A percentile compares a stretch with the other conserved stretches of the same genome.
Evolutionary conservation across 2,113 vertebrate genomes (phyloP).

Genomic region (Xiphophorus hellerii): DNA sequence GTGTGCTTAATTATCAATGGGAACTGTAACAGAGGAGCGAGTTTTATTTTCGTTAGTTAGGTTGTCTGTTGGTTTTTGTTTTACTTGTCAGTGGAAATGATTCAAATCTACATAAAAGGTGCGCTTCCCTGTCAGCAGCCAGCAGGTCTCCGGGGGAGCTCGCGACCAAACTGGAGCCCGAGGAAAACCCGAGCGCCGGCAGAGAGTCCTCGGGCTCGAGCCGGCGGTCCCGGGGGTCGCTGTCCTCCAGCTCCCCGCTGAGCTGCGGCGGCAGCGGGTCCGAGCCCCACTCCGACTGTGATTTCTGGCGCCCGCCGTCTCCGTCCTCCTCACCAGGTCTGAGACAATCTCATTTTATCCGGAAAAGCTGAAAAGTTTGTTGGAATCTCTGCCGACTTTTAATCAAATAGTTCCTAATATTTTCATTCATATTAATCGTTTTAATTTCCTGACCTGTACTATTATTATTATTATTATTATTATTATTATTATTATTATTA

Average conservation of each 20-base stretch:
- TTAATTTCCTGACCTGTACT: too few species aligned
- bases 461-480: too few species aligned
- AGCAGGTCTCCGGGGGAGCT: constrained; percentile 63
- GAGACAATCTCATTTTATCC: neutral
- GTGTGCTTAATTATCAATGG: constrained; percentile 57
- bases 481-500: too few species aligned
- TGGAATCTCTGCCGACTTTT: neutral
- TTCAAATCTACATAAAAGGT: neutral
- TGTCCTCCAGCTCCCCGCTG: constrained; percentile 84
- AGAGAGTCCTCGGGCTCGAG: constrained; percentile 80
- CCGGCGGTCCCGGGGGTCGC: constrained; percentile 57
- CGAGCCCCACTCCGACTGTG: constrained; percentile 84
- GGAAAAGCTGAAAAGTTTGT: neutral
- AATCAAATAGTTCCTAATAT: too few species aligned
- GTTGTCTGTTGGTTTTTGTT: too few species aligned
- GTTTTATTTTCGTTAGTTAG: too few species aligned
- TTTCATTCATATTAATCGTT: too few species aligned
- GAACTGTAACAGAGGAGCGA: neutral
- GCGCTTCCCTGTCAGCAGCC: constrained; percentile 44
- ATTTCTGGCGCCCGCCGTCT: constrained; percentile 94
- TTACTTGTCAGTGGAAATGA: too few species aligned
- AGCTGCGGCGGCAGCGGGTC: constrained; percentile 88
- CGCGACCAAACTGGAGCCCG: constrained; percentile 42
- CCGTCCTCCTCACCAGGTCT: constrained; percentile 92
- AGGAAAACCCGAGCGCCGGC: constrained; percentile 51